Evolutionary conservation across 1,140 invertebrate genomes (phyloP), one percentile per base, ranked within the genome.

Genomic region (Euglossa dilemma): DNA sequence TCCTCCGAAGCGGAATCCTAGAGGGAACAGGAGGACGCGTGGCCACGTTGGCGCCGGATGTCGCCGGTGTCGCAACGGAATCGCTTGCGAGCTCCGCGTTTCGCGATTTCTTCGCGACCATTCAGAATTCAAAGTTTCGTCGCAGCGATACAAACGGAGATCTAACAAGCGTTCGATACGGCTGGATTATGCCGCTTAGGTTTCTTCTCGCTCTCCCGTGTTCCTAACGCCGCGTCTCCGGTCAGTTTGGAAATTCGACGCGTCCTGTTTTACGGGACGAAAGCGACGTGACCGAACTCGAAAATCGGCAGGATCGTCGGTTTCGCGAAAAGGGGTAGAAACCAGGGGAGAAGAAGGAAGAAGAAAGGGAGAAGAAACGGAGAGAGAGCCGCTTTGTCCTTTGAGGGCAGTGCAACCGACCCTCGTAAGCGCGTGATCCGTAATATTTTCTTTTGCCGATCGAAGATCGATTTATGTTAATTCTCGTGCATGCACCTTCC

Each of bases 391-490:
- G 25, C 25, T 63, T 63, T 63, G 25, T 63, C 59, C 25, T 36
- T 63, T 28, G 25, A 23, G 57, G 23, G 20, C 25, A n/a, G 9
- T 0, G 59, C 59, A 28, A 2, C 14, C 25, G 25, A 7, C 7
- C 56, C 12, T 20, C 14, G 9, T 63, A 63, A 63, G 12, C 57
- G 57, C 57, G 57, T 59, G n/a, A 59, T 25, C 9, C 57, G 7
- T 63, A 28, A 66, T 67, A 67, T 45, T 67, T 67, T 67, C 43
- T 67, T 67, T 67, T 45, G 66, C 43, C 23, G 66, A 43, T 45
- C 43, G 66, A 28, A 67, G 66, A 67, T 67, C 66, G 66, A 67
- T 47, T 67, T 67, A 67, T 67, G 66, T 67, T 67, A 67, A 67
- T 67, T 67, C 45, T 12, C 23, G 23, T 67, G 43, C 66, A 43